Percentiles rank a stretch among this genome's conserved stretches.
phyloP scores from a whole-genome alignment of 1,140 invertebrate genomes.

The Homarus americanus region DNA sequence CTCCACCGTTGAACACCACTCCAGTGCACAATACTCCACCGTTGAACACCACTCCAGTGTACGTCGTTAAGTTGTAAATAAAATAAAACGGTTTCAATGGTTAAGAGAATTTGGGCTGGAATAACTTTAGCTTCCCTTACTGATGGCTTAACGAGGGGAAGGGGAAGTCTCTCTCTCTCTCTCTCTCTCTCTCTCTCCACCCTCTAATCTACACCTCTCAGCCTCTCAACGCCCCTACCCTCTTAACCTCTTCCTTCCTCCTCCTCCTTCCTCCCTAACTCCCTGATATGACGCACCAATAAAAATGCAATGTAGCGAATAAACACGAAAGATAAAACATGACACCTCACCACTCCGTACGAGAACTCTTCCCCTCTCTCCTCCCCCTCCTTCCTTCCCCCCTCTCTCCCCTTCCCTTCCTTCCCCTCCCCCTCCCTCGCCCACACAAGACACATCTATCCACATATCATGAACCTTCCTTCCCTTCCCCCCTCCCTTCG shows the following conservation, averaged over 20 bases:
- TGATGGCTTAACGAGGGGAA: too few relatives aligned
- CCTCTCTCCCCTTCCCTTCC: background rate
- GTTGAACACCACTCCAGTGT: too few relatives aligned
- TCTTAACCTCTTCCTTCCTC: background rate
- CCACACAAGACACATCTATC: background rate
- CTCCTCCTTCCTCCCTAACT: background rate
- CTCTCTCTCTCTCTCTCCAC: constrained; percentile 7
- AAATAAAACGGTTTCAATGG: too few relatives aligned
- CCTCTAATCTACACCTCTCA: too few relatives aligned
- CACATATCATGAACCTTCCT: too few relatives aligned
- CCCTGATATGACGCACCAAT: background rate
- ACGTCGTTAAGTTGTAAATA: too few relatives aligned
- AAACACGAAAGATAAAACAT: background rate
- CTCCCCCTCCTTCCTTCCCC: background rate
- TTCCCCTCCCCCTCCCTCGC: background rate
- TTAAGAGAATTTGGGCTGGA: too few relatives aligned
- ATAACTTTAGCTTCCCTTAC: too few relatives aligned
- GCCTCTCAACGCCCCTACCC: too few relatives aligned
- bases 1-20: too few relatives aligned
- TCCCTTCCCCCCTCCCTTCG: too few relatives aligned
- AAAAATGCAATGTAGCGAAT: background rate
- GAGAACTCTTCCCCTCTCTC: background rate
- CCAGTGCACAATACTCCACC: too few relatives aligned
- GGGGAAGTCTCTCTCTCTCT: background rate
- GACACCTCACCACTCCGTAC: background rate